A percentile compares a stretch with the other conserved stretches of the same genome.
phyloP scores from a whole-genome alignment of 2,797 vertebrate species.

The Scleropages formosus region DNA sequence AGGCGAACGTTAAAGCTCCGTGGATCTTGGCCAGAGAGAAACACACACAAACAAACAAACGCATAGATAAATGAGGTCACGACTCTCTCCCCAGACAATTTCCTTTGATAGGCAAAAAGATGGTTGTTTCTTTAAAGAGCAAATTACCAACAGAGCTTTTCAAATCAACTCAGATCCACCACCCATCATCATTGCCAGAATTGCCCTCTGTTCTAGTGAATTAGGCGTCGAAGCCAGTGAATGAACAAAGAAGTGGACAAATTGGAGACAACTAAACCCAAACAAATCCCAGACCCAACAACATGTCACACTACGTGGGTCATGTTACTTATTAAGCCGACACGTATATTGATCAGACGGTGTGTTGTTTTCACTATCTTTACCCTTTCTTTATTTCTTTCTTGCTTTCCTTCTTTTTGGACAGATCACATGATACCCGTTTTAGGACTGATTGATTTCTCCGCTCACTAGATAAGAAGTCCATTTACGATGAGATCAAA shows the following conservation, averaged over 20 bases:
- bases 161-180: too few relatives aligned
- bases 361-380: not conserved
- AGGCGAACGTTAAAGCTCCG: not conserved
- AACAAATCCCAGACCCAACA: not conserved
- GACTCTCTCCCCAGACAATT: not conserved
- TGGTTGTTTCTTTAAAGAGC: too few relatives aligned
- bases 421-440: not conserved
- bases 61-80: not conserved
- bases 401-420: not conserved
- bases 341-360: not conserved
- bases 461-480: constrained; percentile 23
- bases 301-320: not conserved
- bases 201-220: too few relatives aligned
- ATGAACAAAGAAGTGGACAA: not conserved
- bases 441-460: constrained; percentile 23
- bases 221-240: not conserved
- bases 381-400: not conserved
- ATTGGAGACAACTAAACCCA: not conserved
- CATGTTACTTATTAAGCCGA: not conserved
- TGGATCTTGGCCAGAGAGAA: not conserved
- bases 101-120: too few relatives aligned
- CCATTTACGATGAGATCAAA: constrained; percentile 18
- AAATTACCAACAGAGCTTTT: too few relatives aligned
- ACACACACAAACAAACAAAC: not conserved
- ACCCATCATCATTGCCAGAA: too few relatives aligned